A percentile compares a stretch with the other conserved stretches of the same genome.
Conservation (phyloP, 2,888 invertebrate genomes). For the Deilephila elpenor region DNA sequence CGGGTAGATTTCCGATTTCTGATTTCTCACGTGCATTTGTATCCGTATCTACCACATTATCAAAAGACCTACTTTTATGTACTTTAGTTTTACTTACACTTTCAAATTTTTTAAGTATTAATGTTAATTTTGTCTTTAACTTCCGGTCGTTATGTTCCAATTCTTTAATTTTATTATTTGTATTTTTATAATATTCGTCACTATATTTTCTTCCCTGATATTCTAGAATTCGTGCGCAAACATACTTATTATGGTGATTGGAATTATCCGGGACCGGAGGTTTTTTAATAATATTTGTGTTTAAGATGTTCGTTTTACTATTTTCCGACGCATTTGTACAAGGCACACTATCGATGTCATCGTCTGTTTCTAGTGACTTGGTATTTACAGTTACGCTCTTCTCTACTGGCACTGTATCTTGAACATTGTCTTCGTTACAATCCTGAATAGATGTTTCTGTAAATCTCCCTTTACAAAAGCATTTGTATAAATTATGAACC, state of each 20-base stretch:
- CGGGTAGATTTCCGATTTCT: background rate
- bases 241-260: slow-evolving; percentile 34
- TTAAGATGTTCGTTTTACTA: background rate
- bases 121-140: slow-evolving; percentile 58
- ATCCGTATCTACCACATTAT: background rate
- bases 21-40: background rate
- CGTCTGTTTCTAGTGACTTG: background rate
- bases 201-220: slow-evolving; percentile 63
- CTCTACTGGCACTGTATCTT: background rate
- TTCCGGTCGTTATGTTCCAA: slow-evolving; percentile 69
- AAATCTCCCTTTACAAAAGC: slow-evolving; percentile 85
- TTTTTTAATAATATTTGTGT: slow-evolving; percentile 6
- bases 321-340: background rate
- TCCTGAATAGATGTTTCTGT: slow-evolving; percentile 38
- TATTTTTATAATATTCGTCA: slow-evolving; percentile 59
- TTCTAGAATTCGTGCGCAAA: slow-evolving; percentile 58
- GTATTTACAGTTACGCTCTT: background rate
- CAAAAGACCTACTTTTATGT: background rate
- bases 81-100: background rate
- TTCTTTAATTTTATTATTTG: slow-evolving; percentile 62
- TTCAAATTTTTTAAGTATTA: slow-evolving; percentile 36
- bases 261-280: slow-evolving; percentile 17
- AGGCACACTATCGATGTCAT: background rate
- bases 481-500: slow-evolving; percentile 87
- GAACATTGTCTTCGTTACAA: background rate